phyloP scores from a whole-genome alignment of 2,888 invertebrate genomes.

The Dorcus parallelipipedus region DNA sequence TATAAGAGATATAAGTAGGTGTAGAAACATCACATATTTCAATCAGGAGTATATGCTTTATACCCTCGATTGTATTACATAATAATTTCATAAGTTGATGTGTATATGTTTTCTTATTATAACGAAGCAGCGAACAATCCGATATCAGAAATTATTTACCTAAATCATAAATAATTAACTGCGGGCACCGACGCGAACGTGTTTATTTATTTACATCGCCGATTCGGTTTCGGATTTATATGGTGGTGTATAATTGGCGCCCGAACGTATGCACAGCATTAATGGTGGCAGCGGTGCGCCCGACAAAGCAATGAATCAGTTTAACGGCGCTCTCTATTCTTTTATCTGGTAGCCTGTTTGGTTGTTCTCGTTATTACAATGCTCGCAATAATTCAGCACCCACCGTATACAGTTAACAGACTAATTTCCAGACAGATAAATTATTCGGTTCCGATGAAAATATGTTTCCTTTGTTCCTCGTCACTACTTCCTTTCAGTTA shows the following conservation, averaged over 20 bases:
- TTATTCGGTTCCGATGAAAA: conserved; percentile 5
- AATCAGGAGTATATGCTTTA: too few relatives aligned
- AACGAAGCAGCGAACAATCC: too few relatives aligned
- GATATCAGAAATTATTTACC: too few relatives aligned
- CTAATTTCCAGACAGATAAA: conserved; percentile 26
- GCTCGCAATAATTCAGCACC: conserved; percentile 39
- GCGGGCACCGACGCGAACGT: neutral
- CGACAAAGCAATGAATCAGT: conserved; percentile 40
- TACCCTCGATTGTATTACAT: too few relatives aligned
- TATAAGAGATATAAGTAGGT: too few relatives aligned
- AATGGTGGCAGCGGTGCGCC: conserved; percentile 39
- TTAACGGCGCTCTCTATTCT: conserved; percentile 42
- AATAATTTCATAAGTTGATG: too few relatives aligned
- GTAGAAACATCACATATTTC: too few relatives aligned
- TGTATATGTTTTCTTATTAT: too few relatives aligned
- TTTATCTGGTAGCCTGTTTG: conserved; percentile 43
- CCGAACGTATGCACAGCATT: conserved; percentile 42
- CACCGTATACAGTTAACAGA: conserved; percentile 27
- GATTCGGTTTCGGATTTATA: conserved; percentile 22
- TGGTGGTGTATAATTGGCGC: conserved; percentile 44
- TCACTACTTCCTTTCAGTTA: too few relatives aligned
- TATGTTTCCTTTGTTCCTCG: too few relatives aligned
- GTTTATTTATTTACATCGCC: neutral
- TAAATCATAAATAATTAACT: neutral
- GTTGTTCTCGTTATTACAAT: conserved; percentile 39